phyloP scores from a whole-genome alignment of 2,797 vertebrate genomes.

The Rhodeus uyekii region DNA sequence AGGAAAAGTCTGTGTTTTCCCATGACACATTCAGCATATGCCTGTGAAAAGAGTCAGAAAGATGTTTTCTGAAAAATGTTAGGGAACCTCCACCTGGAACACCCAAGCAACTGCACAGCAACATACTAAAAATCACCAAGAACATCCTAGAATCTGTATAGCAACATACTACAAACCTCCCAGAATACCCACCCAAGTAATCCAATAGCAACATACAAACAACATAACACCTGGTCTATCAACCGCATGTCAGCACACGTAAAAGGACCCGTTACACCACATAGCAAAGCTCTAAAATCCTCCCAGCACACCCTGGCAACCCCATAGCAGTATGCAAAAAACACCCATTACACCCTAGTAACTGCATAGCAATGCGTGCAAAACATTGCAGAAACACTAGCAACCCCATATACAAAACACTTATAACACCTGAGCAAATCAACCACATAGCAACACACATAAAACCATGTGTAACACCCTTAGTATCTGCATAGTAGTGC shows the following conservation, averaged over 20 bases:
- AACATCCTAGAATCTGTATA: background rate
- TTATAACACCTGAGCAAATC: background rate
- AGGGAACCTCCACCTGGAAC: background rate
- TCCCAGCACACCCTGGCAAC: background rate
- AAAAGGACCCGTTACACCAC: background rate
- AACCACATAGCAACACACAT: background rate
- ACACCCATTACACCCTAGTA: too few relatives aligned
- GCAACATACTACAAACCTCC: background rate
- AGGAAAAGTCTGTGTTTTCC: slow-evolving; percentile 95
- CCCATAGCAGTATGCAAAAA: background rate
- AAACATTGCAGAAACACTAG: too few relatives aligned
- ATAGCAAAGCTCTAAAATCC: background rate
- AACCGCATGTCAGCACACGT: background rate
- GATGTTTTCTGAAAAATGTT: background rate
- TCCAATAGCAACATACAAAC: background rate
- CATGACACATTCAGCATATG: slow-evolving; percentile 93
- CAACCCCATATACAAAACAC: too few relatives aligned
- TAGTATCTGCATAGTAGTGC: background rate
- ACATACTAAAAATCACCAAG: background rate
- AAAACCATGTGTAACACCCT: background rate
- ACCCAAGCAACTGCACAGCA: background rate
- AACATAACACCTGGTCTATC: background rate
- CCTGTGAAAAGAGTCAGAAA: slow-evolving; percentile 67
- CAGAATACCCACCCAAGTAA: background rate
- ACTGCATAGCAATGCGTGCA: too few relatives aligned